Conservation (phyloP, 2,113 vertebrate species). For the Gymnobelideus leadbeateri region DNA sequence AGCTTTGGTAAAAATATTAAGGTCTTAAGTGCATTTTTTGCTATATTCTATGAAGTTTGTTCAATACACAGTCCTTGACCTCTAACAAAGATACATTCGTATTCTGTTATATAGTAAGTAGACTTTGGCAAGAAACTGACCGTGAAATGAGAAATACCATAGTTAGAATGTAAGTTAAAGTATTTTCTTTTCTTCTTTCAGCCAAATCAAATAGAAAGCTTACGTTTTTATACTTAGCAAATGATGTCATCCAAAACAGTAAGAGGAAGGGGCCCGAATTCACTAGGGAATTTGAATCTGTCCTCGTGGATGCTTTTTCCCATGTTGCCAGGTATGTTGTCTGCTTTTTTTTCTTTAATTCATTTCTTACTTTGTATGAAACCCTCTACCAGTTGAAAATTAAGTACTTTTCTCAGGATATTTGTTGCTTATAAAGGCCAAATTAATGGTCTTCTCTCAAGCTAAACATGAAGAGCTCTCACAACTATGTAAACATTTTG, state of each 20-base stretch:
- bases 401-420: conserved; percentile 24
- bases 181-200: conserved; percentile 71
- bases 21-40: conserved; percentile 10
- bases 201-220: conserved; percentile 96
- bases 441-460: conserved; percentile 45
- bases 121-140: conserved; percentile 31
- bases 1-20: conserved; percentile 7
- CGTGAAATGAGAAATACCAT: conserved; percentile 61
- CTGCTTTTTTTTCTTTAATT: conserved; percentile 8
- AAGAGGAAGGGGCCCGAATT: conserved; percentile 99
- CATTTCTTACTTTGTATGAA: conserved; percentile 42
- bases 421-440: conserved; percentile 6
- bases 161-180: conserved; percentile 51
- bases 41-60: neutral
- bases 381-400: conserved; percentile 44
- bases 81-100: conserved; percentile 17
- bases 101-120: conserved; percentile 15
- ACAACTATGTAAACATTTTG: conserved; percentile 51
- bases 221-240: conserved; percentile 97
- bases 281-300: conserved; percentile 95
- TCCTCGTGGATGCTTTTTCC: conserved; percentile 97
- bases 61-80: neutral
- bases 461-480: neutral
- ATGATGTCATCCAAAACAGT: conserved; percentile 99
- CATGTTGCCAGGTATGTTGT: conserved; percentile 95